These are phyloP conservation scores for Eutolmus rufibarbis DNA, from an alignment of 2,888 invertebrate genomes.

Conservation along the genomic window DNA sequence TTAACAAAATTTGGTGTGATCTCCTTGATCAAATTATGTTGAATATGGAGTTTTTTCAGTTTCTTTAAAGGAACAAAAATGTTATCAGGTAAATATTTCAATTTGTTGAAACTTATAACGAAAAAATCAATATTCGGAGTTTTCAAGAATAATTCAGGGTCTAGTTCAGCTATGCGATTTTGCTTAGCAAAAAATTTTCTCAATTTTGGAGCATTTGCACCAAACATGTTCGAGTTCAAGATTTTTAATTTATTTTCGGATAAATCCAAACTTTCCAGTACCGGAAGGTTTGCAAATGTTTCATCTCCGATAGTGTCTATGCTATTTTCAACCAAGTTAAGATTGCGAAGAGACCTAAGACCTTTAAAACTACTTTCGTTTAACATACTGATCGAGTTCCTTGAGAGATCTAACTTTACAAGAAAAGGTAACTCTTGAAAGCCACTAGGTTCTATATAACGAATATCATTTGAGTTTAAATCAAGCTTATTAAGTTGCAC, in stretches of 20 bases:
- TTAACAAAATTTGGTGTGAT: constrained; percentile 49
- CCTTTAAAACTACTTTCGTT: constrained; percentile 52
- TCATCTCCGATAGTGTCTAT: constrained; percentile 52
- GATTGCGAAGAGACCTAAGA: constrained; percentile 52
- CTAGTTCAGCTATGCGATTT: constrained; percentile 53
- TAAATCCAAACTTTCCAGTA: constrained; percentile 56
- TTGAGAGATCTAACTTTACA: constrained; percentile 54
- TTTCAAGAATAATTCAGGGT: constrained; percentile 53
- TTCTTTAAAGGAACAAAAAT: constrained; percentile 56
- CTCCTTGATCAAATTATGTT: constrained; percentile 55
- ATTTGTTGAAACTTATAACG: constrained; percentile 53
- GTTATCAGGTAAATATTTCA: constrained; percentile 53
- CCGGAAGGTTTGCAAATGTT: constrained; percentile 53
- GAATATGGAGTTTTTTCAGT: constrained; percentile 56
- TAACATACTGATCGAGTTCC: constrained; percentile 54
- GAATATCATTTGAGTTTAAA: constrained; percentile 55
- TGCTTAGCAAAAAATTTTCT: constrained; percentile 53
- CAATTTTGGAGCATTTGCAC: constrained; percentile 50
- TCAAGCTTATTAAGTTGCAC: constrained; percentile 50
- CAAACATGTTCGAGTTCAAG: constrained; percentile 53
- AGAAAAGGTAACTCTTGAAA: constrained; percentile 53
- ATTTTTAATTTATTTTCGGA: constrained; percentile 54
- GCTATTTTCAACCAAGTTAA: constrained; percentile 55
- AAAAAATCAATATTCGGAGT: constrained; percentile 56
- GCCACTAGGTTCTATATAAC: constrained; percentile 48